Evolutionary conservation across 53 echinoderm and acorn worm genomes (phyloP).

Genomic region (Echinarachnius parma): DNA sequence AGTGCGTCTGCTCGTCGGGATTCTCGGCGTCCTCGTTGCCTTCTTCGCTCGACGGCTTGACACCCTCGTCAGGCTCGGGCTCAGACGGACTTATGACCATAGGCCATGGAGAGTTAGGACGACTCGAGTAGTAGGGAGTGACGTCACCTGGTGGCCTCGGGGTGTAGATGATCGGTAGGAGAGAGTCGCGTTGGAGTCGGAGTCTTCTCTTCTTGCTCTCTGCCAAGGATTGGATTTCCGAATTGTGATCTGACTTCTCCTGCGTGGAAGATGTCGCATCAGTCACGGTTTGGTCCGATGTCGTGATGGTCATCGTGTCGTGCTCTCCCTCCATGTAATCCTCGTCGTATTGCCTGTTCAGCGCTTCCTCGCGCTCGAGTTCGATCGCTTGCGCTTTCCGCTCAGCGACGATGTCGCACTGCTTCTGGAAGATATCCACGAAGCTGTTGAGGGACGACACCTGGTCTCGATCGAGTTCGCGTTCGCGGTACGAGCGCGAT

Average conservation of each 20-base stretch:
- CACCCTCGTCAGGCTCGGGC: too few species aligned
- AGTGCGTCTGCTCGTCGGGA: neutral
- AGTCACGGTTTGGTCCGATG: constrained; percentile 7
- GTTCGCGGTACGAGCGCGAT: constrained; percentile 53
- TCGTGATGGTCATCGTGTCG: constrained; percentile 23
- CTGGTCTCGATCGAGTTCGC: constrained; percentile 79
- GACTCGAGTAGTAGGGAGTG: constrained; percentile 10
- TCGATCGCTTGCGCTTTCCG: constrained; percentile 24
- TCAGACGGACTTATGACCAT: constrained; percentile 14
- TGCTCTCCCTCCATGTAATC: constrained; percentile 17
- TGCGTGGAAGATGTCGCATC: constrained; percentile 15
- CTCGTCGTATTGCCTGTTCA: constrained; percentile 34
- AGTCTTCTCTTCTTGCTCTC: constrained; percentile 15
- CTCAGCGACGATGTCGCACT: constrained; percentile 79
- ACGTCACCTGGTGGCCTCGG: constrained; percentile 18
- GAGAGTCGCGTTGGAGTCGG: constrained; percentile 25
- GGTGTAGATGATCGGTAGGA: constrained; percentile 26
- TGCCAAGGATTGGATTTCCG: constrained; percentile 7
- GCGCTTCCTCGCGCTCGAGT: constrained; percentile 4
- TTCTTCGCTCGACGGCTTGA: constrained; percentile 2
- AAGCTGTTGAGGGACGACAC: constrained; percentile 61
- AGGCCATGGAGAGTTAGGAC: constrained; percentile 28
- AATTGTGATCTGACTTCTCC: constrained; percentile 14
- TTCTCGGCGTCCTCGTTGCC: constrained; percentile 8
- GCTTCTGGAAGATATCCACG: constrained; percentile 76